A percentile compares a stretch with the other conserved stretches of the same genome.
Conservation (phyloP, 1,140 invertebrate species). For the Glossosoma conforme region DNA sequence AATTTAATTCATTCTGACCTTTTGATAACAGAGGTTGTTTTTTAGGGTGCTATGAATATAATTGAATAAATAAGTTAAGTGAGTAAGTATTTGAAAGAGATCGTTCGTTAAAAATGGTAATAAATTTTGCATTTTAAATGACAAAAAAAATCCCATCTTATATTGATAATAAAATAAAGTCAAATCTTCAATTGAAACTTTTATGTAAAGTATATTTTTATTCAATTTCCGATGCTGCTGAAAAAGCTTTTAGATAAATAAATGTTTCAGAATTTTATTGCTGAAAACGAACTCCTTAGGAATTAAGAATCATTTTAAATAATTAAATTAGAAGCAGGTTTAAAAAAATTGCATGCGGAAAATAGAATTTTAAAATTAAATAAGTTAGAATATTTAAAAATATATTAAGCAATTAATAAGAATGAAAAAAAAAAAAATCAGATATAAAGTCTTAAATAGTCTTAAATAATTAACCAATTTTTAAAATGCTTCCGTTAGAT, state of each 20-base stretch:
- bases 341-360: too few relatives aligned
- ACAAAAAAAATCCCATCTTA: background rate
- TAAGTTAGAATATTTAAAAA: too few relatives aligned
- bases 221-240: background rate
- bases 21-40: background rate
- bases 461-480: too few relatives aligned
- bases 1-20: background rate
- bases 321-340: too few relatives aligned
- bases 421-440: too few relatives aligned
- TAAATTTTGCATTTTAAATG: background rate
- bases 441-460: too few relatives aligned
- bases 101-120: constrained; percentile 4
- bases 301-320: background rate
- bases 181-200: background rate
- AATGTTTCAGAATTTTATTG: background rate
- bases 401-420: too few relatives aligned
- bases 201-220: background rate
- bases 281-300: background rate
- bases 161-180: background rate
- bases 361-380: too few relatives aligned
- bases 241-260: background rate
- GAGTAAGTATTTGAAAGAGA: background rate
- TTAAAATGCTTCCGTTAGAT: too few relatives aligned
- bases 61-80: background rate
- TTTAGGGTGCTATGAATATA: background rate